Percentiles rank a stretch among this genome's conserved stretches.
Evolutionary conservation across 2,888 invertebrate species (phyloP).

Genomic region (Cenopis cana): DNA sequence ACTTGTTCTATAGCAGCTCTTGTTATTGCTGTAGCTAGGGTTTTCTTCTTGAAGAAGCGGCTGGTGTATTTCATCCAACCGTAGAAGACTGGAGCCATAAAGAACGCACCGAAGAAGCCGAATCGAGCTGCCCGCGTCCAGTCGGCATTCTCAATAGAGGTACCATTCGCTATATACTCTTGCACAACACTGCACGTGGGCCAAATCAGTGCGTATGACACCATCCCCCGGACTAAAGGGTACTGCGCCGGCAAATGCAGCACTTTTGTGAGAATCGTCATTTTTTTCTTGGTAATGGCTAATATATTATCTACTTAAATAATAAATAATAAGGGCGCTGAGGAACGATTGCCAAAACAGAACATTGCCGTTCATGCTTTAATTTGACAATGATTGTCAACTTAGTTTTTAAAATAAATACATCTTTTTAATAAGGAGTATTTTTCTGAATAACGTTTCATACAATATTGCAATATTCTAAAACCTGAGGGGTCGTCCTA

Average conservation of each 20-base stretch:
- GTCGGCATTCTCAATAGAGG: slow-evolving; percentile 65
- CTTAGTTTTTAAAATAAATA: not conserved
- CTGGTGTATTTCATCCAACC: slow-evolving; percentile 87
- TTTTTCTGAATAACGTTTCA: not conserved
- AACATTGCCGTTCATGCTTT: slow-evolving; percentile 6
- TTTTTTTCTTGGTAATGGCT: slow-evolving; percentile 45
- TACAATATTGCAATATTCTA: no score
- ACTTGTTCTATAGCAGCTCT: slow-evolving; percentile 87
- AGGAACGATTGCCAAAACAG: slow-evolving; percentile 18
- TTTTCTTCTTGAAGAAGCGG: slow-evolving; percentile 63
- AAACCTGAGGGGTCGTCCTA: no score
- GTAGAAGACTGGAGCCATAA: slow-evolving; percentile 91
- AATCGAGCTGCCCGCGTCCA: slow-evolving; percentile 88
- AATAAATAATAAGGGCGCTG: slow-evolving; percentile 11
- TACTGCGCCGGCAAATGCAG: slow-evolving; percentile 72
- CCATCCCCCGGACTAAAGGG: slow-evolving; percentile 86
- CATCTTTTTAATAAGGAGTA: not conserved
- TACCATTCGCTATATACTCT: slow-evolving; percentile 78
- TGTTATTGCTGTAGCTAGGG: slow-evolving; percentile 64
- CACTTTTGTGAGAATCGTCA: slow-evolving; percentile 76
- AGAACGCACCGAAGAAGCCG: slow-evolving; percentile 89
- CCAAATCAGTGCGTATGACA: slow-evolving; percentile 89
- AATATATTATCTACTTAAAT: slow-evolving; percentile 19
- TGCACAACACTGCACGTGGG: slow-evolving; percentile 89
- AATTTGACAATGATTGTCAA: slow-evolving; percentile 24